Evolutionary conservation across 2,113 vertebrate species (phyloP), one percentile per base, ranked within the genome.

Genomic region (Poicephalus meyeri): DNA sequence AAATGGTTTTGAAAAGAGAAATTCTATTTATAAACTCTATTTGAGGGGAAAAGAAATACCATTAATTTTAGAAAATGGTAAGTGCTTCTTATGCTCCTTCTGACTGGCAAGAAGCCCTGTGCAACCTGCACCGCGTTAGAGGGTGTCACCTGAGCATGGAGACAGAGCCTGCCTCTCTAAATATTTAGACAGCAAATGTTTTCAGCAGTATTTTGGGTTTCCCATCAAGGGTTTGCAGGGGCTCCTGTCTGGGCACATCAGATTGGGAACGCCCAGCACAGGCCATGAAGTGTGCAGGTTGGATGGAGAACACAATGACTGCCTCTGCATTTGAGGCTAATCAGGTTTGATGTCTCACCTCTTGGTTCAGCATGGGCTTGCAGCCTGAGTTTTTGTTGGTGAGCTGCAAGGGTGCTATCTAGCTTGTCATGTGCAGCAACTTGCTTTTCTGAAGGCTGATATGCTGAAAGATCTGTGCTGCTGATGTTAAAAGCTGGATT

Each of bases 311-410:
- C 89, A 96, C 95, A 98, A 97, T 86, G 61, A 89, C 98, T 97
- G 98, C 97, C 98, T 93, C 97, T 79, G 95, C 28, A 26, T 97
- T 97, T 99, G 98, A 99, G 92, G 96, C 94, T 99, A 98, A 99
- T 99, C 96, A 82, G 97, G 97, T 98, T 95, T 98, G 98, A 99
- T 98, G 98, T 98, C 98, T 98, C 98, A 99, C 99, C 99, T 99
- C 98, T 98, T 98, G 98, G 97, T 98, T 98, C 97, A 97, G 98
- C 97, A 97, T 93, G 96, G 97, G 98, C 98, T 98, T 87, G 98
- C 98, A 98, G 98, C 98, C 98, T 68, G 95, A 92, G 95, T 97
- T 98, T 98, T 98, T 98, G 98, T 98, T 83, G 98, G 98, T 98
- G 98, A 99, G 98, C 98, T 98, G 98, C 98, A 98, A 99, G 98